Conservation (phyloP, 2,888 invertebrate genomes). For the Drosophila ezoana region DNA sequence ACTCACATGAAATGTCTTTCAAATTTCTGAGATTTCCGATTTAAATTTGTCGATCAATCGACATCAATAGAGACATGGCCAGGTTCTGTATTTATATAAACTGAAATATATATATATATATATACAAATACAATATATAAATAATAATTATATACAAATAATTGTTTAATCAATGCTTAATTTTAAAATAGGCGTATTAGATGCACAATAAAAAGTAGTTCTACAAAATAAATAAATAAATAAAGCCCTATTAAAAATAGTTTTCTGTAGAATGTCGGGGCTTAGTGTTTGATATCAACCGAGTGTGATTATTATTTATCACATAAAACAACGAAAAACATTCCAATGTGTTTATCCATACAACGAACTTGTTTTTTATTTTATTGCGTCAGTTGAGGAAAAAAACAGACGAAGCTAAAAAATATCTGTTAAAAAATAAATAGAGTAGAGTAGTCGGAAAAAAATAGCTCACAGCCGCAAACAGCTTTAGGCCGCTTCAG, state of each 20-base stretch:
- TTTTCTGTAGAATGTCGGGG: neutral
- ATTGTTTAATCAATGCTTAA: too few relatives aligned
- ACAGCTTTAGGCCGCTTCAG: conserved; percentile 27
- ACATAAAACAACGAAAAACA: neutral
- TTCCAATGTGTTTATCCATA: conserved; percentile 6
- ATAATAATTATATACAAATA: too few relatives aligned
- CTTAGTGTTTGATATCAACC: neutral
- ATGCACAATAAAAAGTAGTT: neutral
- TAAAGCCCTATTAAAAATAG: neutral
- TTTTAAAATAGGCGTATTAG: too few relatives aligned
- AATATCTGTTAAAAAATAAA: conserved; percentile 20
- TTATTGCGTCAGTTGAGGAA: conserved; percentile 31
- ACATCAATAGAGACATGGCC: too few relatives aligned
- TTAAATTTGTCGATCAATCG: too few relatives aligned
- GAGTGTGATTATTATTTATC: neutral
- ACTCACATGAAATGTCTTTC: neutral
- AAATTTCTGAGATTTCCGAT: neutral
- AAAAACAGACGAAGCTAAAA: conserved; percentile 1
- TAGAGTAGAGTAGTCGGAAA: conserved; percentile 29
- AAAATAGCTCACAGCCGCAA: conserved; percentile 9
- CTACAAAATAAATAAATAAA: neutral
- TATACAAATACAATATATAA: too few relatives aligned
- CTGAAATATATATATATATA: too few relatives aligned
- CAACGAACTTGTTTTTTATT: conserved; percentile 15
- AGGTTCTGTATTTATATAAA: too few relatives aligned